phyloP scores from a whole-genome alignment of 2,113 vertebrate species.

The Phrynocephalus versicolor region DNA sequence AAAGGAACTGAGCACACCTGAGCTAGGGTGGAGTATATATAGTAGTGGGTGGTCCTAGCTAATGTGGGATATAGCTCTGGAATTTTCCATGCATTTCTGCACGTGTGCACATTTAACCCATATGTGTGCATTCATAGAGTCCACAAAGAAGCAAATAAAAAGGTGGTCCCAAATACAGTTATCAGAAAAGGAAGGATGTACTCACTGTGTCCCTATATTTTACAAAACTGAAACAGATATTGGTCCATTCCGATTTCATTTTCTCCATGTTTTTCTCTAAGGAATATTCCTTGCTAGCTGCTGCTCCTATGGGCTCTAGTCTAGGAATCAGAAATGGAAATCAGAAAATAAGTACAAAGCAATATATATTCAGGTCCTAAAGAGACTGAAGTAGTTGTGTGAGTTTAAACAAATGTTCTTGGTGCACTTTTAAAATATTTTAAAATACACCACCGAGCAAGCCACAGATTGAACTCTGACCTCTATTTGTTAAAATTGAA shows the following conservation, averaged over 20 bases:
- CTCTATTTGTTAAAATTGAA: no score
- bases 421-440: background rate
- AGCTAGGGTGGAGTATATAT: no score
- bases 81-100: no score
- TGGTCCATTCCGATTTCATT: constrained; percentile 87
- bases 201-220: constrained; percentile 89
- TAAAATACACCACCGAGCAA: background rate
- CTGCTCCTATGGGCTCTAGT: constrained; percentile 84
- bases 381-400: background rate
- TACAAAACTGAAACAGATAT: constrained; percentile 75
- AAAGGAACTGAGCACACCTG: no score
- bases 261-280: constrained; percentile 88
- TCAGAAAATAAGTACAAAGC: background rate
- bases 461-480: no score
- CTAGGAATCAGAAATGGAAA: constrained; percentile 63
- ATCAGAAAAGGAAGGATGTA: constrained; percentile 28
- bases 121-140: no score
- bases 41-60: no score
- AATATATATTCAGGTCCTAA: background rate
- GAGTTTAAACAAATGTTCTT: background rate
- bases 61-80: no score
- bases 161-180: background rate
- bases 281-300: constrained; percentile 90
- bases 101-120: no score
- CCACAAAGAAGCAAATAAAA: background rate